Evolutionary conservation across 2,888 invertebrate genomes (phyloP), one percentile per base, ranked within the genome.

Genomic region (Amblyjoppa proteus): DNA sequence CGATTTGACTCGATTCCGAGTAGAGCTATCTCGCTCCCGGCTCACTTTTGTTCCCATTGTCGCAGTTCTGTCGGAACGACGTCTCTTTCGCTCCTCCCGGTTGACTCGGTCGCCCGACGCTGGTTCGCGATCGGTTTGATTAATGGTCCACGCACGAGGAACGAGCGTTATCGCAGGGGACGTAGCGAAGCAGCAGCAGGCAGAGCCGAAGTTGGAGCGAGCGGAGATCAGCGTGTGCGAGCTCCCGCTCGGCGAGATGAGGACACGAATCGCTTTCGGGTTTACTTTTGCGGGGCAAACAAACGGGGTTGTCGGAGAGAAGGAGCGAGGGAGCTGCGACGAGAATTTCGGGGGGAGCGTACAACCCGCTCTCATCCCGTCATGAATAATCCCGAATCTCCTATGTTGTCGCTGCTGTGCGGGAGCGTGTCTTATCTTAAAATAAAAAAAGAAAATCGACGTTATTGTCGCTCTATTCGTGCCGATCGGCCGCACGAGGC

Each of bases 341-440:
- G 71, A 71, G 71, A 82, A 80, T 61, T 68, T 83, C 64, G 76
- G 80, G 73, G 53, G 69, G 34, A 34, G 6, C 76, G 41, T 31
- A 38, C 34, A n/a, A 45, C 58, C 25, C 66, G 38, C 38, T 64
- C 84, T 78, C 81, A 77, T 75, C 71, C 81, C 85, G 81, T 87
- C 88, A 90, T 92, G 92, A 93, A 92, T 93, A 92, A 93, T 92
- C 91, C 91, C 88, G 90, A 91, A 88, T 88, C 87, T 88, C 87
- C 80, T 68, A 45, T 76, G 77, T 73, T 73, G 73, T 73, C 28
- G 68, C 76, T 58, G 61, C 70, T 70, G 49, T 80, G 74, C 56
- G 7, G 45, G 31, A 75, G 41, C 28, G 45, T 71, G 45, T 49
- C 45, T 49, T 49, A 49, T 49, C 45, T 49, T 16, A 16, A 16